Base-by-base conservation (phyloP, 2,797 vertebrate genomes). In the Otolemur crassicaudatus region DNA sequence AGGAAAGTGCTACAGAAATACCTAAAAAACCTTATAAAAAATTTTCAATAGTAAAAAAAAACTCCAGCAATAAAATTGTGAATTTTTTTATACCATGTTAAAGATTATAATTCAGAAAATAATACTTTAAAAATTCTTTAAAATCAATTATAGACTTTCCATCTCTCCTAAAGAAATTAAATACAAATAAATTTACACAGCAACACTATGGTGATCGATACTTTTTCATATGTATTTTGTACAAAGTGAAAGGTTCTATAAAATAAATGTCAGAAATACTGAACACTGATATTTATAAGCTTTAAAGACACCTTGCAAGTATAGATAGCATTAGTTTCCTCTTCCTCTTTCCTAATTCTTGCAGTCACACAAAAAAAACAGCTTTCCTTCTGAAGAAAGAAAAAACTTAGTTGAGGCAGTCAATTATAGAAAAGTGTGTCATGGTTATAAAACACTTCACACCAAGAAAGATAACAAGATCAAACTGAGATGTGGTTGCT, bases 181-280 rank as follows among this genome's bases (percentile, higher is more conserved):
- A 81, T 70, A 63, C 92, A 92, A 94, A 88, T 91, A 70, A 70
- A 94, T 94, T 72, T 91, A 43, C 70, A 69, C n/a, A 73, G 20
- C 46, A 93, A 86, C 34, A 87, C 31, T 73, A 83, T n/a, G 89
- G 84, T 27, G 10, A 86, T 75, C 63, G 72, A 86, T 11, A 88
- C 11, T 63, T 89, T 95, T 91, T 34, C 81, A 83, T 76, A 93
- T 75, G 20, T 79, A 72, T 63, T 79, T 94, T 85, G 34, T 27
- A 67, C 6, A 63, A 75, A 40, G 25, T 83, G 58, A 94, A 96
- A 81, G 34, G 77, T 8, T 82, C 46, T 61, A 37, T 9, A 92
- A 93, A 93, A 27, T 80, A 82, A 84, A 25, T 72, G 91, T 95
- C 61, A 93, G 72, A 93, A 91, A 84, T 43, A 84, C n/a, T 58